Evolutionary conservation across 2,113 vertebrate genomes (phyloP).

Genomic region (Elanoides forficatus): DNA sequence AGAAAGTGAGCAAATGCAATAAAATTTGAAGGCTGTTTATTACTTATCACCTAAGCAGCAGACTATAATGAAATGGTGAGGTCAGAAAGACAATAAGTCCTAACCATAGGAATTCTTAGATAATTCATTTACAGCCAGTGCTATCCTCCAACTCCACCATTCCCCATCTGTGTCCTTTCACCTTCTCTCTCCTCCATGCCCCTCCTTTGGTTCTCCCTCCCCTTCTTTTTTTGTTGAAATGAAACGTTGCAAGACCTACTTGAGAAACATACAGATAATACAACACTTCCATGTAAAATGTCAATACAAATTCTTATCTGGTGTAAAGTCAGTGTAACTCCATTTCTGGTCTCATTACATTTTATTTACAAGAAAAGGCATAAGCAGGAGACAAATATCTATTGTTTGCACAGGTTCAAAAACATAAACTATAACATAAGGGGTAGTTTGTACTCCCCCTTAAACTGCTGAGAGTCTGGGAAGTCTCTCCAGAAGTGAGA

Average conservation of each 20-base stretch:
- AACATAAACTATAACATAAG: not conserved
- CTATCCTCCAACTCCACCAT: not conserved
- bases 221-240: not conserved
- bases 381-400: not conserved
- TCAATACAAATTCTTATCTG: not conserved
- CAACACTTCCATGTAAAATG: not conserved
- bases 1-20: not conserved
- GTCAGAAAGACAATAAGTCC: not conserved
- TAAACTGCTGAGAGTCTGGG: not conserved
- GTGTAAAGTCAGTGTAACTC: not conserved
- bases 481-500: not conserved
- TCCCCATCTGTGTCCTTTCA: not conserved
- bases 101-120: not conserved
- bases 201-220: not conserved
- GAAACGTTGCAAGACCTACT: not conserved
- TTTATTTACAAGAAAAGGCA: conserved; percentile 46
- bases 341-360: not conserved
- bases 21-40: conserved; percentile 7
- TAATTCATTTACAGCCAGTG: not conserved
- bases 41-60: not conserved
- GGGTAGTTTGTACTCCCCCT: not conserved
- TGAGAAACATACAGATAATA: not conserved
- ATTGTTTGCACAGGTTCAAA: not conserved
- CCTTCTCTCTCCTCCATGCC: not conserved
- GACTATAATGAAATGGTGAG: not conserved